Base-by-base conservation (phyloP, 2,888 invertebrate species). In the Stratiomys singularior region DNA sequence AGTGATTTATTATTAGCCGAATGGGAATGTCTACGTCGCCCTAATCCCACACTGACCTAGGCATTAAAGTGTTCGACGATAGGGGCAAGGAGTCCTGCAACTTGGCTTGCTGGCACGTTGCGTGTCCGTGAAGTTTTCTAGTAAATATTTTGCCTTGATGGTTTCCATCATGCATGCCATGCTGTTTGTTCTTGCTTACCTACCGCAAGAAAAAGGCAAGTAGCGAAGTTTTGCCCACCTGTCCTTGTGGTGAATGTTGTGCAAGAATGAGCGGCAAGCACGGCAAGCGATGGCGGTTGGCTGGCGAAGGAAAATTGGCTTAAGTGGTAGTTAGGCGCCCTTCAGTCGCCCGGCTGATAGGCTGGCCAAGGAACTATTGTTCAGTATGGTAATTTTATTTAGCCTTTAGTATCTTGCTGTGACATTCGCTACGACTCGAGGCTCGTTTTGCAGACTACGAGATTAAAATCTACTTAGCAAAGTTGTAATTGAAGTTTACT, bases 1-100 rank as follows among this genome's bases (percentile, higher is more conserved):
- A 25, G 46, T 69, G 69, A 69, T 69, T 69, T 69, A 69, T 69
- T 46, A 67, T 25, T 69, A 64, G 64, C 64, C 64, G 5, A 4
- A 5, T 9, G 28, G 30, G 37, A 11, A 21, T 13, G 11, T 60
- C 4, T 9, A 3, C 23, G 11, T 4, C 58, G 11, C 23, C 5
- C 56, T 18, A 15, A 23, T 9, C 58, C 58, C 13, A 23, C 9
- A 18, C 25, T 21, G 58, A 23, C 25, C 58, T 60, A 3, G 23
- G 23, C 3, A 23, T 11, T 52, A 21, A 23, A 60, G 11, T 4
- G 21, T 2, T n/a, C 3, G 52, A 5, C 23, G 1, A 18, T 5
- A 60, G 21, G 13, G 23, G 23, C 9, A 23, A 21, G 23, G 7
- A 60, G 58, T 25, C 58, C 58, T 18, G 21, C 58, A 37, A 37